Percentiles rank a stretch among this genome's conserved stretches.
These are phyloP conservation scores for Panagrolaimus sp. DNA, from an alignment of 1,140 invertebrate species.

Conservation along the genomic window DNA sequence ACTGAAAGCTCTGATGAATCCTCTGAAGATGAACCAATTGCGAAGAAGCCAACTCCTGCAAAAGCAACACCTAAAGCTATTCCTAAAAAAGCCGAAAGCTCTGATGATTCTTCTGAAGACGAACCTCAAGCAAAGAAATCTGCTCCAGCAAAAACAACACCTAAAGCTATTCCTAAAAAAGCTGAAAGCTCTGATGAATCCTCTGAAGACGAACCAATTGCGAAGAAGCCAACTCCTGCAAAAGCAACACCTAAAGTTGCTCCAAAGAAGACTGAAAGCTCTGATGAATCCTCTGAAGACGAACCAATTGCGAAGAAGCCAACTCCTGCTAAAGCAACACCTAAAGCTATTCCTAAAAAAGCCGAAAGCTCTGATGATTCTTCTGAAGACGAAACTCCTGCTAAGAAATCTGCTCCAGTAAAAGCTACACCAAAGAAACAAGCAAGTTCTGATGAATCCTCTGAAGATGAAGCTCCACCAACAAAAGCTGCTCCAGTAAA, in stretches of 20 bases:
- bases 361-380: slow-evolving; percentile 24
- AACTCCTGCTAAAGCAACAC: slow-evolving; percentile 7
- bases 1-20: too few relatives aligned
- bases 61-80: too few relatives aligned
- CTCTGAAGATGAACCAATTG: slow-evolving; percentile 1
- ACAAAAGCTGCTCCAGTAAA: background rate
- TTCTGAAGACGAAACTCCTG: slow-evolving; percentile 22
- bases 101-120: too few relatives aligned
- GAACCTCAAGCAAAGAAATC: too few relatives aligned
- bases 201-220: background rate
- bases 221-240: background rate
- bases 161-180: slow-evolving; percentile 12
- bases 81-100: too few relatives aligned
- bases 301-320: background rate
- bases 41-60: too few relatives aligned
- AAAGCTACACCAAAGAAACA: slow-evolving; percentile 9
- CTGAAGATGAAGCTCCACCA: background rate
- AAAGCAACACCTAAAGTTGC: background rate
- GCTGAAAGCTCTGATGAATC: background rate
- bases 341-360: slow-evolving; percentile 35
- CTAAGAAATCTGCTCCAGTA: slow-evolving; percentile 15
- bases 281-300: background rate
- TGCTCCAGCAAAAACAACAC: background rate
- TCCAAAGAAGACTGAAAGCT: background rate
- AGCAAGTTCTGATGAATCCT: background rate